phyloP scores from a whole-genome alignment of 2,797 vertebrate genomes.

The Sebastes melanostomus region DNA sequence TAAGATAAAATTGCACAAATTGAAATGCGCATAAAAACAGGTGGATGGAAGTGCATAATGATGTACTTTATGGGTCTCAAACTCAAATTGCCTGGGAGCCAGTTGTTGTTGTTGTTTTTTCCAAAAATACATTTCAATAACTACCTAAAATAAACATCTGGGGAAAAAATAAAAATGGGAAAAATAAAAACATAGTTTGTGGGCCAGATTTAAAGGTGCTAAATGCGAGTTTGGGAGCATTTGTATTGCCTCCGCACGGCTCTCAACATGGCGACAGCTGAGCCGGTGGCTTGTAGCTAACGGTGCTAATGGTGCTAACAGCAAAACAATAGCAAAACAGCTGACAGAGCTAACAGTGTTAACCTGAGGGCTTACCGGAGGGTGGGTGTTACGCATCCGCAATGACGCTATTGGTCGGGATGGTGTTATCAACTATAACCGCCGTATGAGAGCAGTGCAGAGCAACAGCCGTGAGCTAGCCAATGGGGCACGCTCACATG shows the following conservation, averaged over 20 bases:
- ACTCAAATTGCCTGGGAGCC: background rate
- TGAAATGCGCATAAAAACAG: background rate
- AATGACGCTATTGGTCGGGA: rapidly evolving
- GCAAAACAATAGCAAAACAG: too few species aligned
- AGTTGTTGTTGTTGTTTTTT: background rate
- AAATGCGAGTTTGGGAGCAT: too few species aligned
- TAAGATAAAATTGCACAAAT: background rate
- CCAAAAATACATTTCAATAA: background rate
- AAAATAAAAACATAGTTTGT: background rate
- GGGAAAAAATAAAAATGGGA: background rate
- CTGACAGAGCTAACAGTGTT: too few species aligned
- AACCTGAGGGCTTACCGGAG: too few species aligned
- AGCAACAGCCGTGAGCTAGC: rapidly evolving
- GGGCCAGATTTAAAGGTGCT: too few species aligned
- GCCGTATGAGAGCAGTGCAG: too few species aligned
- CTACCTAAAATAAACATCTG: background rate
- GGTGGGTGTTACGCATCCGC: rapidly evolving
- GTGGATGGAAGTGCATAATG: background rate
- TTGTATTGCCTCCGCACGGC: too few species aligned
- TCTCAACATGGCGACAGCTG: too few species aligned
- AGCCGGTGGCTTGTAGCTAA: rapidly evolving
- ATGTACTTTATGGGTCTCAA: background rate
- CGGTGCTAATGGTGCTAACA: too few species aligned
- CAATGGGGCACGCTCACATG: too few species aligned
- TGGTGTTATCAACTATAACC: too few species aligned